Evolutionary conservation across 2,888 invertebrate species (phyloP).

Genomic region (Conchocele bisecta): DNA sequence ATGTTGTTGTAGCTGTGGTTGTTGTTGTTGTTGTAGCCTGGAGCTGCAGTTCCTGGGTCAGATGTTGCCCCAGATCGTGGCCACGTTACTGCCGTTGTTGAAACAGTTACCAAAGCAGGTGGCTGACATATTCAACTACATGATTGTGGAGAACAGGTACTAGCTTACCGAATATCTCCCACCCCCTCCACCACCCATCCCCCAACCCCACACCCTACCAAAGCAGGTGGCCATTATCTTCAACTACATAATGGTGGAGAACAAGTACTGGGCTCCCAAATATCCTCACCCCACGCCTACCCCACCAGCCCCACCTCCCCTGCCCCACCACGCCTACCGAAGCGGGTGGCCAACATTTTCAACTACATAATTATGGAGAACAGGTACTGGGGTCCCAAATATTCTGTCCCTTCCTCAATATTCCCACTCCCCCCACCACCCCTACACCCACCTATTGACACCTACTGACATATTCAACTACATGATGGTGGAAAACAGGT

Average conservation of each 20-base stretch:
- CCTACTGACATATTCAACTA: too few relatives aligned
- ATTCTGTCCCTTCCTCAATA: too few relatives aligned
- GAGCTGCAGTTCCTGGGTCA: slow-evolving; percentile 87
- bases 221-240: slow-evolving; percentile 90
- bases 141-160: slow-evolving; percentile 84
- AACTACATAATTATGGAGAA: slow-evolving; percentile 86
- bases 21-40: slow-evolving; percentile 82
- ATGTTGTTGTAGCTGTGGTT: too few relatives aligned
- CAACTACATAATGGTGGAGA: slow-evolving; percentile 86
- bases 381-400: too few relatives aligned
- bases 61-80: slow-evolving; percentile 91
- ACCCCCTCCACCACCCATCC: too few relatives aligned
- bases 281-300: too few relatives aligned
- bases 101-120: slow-evolving; percentile 88
- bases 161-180: too few relatives aligned
- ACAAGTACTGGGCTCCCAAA: slow-evolving; percentile 59
- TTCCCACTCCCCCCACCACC: too few relatives aligned
- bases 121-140: slow-evolving; percentile 90
- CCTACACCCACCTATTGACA: too few relatives aligned
- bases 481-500: too few relatives aligned
- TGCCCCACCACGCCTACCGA: slow-evolving; percentile 85
- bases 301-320: too few relatives aligned
- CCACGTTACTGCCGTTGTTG: slow-evolving; percentile 91
- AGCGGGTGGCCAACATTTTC: slow-evolving; percentile 90
- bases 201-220: slow-evolving; percentile 86